Evolutionary conservation across 2,888 invertebrate genomes (phyloP).

Genomic region (Bellardia pandia): DNA sequence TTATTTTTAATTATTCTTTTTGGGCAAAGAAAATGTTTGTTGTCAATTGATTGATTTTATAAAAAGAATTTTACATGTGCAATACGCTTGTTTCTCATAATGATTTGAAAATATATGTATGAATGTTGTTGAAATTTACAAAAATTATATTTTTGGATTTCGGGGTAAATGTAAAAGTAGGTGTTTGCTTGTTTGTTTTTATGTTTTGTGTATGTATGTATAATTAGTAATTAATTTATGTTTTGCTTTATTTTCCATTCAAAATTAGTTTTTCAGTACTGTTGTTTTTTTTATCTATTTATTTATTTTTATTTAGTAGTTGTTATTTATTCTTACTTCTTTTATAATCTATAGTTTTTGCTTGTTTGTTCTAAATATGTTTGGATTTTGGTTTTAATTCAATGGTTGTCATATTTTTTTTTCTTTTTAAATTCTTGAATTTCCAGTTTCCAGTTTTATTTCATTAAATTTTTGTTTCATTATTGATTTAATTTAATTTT

Average conservation of each 20-base stretch:
- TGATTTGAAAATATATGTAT: constrained; percentile 34
- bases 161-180: background rate
- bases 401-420: constrained; percentile 75
- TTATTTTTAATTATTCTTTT: background rate
- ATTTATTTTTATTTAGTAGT: constrained; percentile 60
- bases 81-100: constrained; percentile 58
- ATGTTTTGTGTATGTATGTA: constrained; percentile 2
- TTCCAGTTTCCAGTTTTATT: constrained; percentile 67
- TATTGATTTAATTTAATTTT: constrained; percentile 71
- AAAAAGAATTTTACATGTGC: constrained; percentile 38
- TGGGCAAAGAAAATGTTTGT: constrained; percentile 2
- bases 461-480: constrained; percentile 56
- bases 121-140: constrained; percentile 66
- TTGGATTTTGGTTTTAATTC: constrained; percentile 64
- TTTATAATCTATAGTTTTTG: constrained; percentile 62
- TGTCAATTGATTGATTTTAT: constrained; percentile 64
- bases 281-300: constrained; percentile 71
- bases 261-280: constrained; percentile 70
- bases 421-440: constrained; percentile 74
- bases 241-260: constrained; percentile 65
- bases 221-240: constrained; percentile 8
- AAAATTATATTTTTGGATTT: constrained; percentile 26
- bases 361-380: constrained; percentile 65
- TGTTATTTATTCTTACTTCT: constrained; percentile 42
- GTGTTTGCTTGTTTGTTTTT: background rate